Conservation (phyloP, 2,888 invertebrate species). For the Didymodactylos carnosus region DNA sequence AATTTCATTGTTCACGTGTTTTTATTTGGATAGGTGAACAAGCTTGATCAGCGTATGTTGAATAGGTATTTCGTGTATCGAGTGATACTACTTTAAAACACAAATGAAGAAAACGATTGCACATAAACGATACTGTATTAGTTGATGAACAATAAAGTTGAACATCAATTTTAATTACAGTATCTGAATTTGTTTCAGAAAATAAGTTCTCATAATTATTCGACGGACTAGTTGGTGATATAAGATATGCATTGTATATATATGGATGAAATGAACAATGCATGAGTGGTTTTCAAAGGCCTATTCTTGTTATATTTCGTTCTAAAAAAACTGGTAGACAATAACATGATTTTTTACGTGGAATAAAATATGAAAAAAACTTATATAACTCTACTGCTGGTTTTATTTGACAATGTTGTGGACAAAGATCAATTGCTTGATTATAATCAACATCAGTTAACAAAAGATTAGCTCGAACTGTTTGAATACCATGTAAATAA, state of each 20-base stretch:
- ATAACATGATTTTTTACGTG: background rate
- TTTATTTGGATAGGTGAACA: background rate
- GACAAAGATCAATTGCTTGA: background rate
- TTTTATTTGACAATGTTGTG: background rate
- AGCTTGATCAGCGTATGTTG: background rate
- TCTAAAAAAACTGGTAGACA: background rate
- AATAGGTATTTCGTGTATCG: background rate
- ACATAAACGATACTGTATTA: too few relatives aligned
- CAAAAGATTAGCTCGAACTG: background rate
- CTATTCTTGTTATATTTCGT: background rate
- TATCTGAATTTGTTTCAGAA: background rate
- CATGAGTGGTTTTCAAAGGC: background rate
- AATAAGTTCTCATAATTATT: background rate
- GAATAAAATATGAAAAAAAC: background rate
- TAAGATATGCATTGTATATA: too few relatives aligned
- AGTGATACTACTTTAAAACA: background rate
- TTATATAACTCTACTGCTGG: too few relatives aligned
- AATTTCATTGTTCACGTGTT: background rate
- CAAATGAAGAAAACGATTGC: background rate
- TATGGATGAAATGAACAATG: background rate
- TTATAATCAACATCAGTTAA: background rate
- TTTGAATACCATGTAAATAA: background rate
- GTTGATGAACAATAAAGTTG: background rate
- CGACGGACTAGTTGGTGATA: too few relatives aligned
- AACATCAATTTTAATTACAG: background rate